Conservation (phyloP, 2,888 invertebrate genomes). For the Ichneumoninae sp. region DNA sequence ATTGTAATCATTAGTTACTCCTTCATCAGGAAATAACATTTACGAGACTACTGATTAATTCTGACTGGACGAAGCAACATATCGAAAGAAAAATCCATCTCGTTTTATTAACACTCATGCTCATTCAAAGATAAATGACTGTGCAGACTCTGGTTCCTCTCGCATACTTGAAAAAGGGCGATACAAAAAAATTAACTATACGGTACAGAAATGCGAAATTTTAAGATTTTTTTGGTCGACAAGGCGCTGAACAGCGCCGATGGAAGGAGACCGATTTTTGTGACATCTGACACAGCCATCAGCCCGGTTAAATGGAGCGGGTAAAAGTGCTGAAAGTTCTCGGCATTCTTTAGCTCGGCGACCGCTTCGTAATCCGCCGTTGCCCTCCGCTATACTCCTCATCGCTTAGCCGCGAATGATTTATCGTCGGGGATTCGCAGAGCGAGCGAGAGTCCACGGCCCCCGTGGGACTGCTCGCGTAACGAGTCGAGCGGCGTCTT, state of each 20-base stretch:
- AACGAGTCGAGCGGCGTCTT: conserved; percentile 51
- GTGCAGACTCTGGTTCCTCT: too few relatives aligned
- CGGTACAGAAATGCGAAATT: not conserved
- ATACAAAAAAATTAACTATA: not conserved
- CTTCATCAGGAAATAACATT: too few relatives aligned
- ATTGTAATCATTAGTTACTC: too few relatives aligned
- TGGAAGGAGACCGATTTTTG: not conserved
- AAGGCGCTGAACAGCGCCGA: not conserved
- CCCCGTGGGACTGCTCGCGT: conserved; percentile 46
- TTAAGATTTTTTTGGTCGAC: not conserved
- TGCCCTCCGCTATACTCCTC: conserved; percentile 28
- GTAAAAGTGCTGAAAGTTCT: conserved; percentile 58
- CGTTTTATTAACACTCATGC: too few relatives aligned
- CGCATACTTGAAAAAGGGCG: not conserved
- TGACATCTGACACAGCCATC: not conserved
- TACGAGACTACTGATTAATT: too few relatives aligned
- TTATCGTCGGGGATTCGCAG: conserved; percentile 53
- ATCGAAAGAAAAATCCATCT: too few relatives aligned
- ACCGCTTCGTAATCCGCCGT: conserved; percentile 18
- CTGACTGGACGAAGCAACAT: too few relatives aligned
- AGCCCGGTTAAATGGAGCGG: conserved; percentile 59
- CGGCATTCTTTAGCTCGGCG: conserved; percentile 46
- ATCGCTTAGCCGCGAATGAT: conserved; percentile 59
- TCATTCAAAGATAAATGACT: too few relatives aligned
- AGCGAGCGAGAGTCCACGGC: conserved; percentile 27